Evolutionary conservation across 2,113 vertebrate genomes (phyloP).

Genomic region (Eubucco bourcierii): DNA sequence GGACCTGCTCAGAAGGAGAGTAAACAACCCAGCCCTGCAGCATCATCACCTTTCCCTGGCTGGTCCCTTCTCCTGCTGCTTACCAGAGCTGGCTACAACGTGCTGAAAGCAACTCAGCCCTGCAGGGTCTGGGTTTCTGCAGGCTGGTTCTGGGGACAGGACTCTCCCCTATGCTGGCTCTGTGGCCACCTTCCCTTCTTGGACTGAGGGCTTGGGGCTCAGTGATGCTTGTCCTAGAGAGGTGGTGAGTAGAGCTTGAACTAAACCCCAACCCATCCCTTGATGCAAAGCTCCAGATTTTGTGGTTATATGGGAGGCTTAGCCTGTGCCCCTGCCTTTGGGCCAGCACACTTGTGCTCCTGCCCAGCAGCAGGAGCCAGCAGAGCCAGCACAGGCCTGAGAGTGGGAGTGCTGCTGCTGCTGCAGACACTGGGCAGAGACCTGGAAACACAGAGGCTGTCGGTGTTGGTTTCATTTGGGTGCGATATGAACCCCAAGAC

Average conservation of each 20-base stretch:
- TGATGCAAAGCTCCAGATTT: background rate
- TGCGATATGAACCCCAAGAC: background rate
- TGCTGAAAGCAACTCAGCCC: background rate
- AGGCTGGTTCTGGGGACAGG: background rate
- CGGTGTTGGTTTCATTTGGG: background rate
- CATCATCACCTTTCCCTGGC: background rate
- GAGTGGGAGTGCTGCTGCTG: background rate
- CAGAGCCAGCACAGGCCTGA: background rate
- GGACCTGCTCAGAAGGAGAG: background rate
- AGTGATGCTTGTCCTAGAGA: accelerated
- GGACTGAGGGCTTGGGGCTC: accelerated
- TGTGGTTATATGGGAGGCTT: background rate
- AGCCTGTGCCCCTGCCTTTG: background rate
- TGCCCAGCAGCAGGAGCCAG: background rate
- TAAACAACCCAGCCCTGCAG: background rate
- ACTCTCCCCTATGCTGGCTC: background rate
- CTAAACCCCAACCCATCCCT: background rate
- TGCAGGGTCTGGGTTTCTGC: background rate
- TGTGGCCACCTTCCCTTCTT: background rate
- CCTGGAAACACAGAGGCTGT: accelerated
- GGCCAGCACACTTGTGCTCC: background rate
- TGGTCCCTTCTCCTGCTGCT: background rate
- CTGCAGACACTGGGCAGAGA: background rate
- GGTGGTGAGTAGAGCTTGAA: background rate
- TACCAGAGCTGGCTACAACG: background rate